Base-by-base conservation (phyloP, 2,797 vertebrate genomes). In the Microhierax caerulescens region DNA sequence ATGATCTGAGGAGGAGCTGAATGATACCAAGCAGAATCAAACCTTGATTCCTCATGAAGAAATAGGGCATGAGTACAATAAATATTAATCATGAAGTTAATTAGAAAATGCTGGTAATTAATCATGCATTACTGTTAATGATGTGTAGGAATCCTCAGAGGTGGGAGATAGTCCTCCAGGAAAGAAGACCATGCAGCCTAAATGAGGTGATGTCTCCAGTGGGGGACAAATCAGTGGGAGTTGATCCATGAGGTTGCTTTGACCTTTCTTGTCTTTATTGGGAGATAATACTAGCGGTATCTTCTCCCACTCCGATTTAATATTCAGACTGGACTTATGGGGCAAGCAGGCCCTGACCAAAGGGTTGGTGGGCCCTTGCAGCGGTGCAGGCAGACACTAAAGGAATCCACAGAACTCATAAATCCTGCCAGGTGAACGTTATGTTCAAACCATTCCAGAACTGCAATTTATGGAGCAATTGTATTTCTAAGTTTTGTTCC, bases 91-190 rank as follows among this genome's bases (percentile, higher is more conserved):
- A 60, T 70, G 3, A 89, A 85, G 30, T 72, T 89, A 96, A 93
- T 93, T 92, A 89, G 78, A 69, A 83, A 93, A 70, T 80, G 64
- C n/a, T 94, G 57, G 53, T 80, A 89, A 93, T 95, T 92, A 88
- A 89, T 88, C 72, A 77, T 75, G 18, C 50, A 80, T 85, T 89
- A 72, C 53, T 85, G 51, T 89, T 83, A 92, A 89, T 61, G 37
- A 93, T 59, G 45, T 54, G 45, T 65, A 74, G 64, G 73, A 87
- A 83, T 83, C 50, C 84, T 93, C 81, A 75, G 60, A 79, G 72
- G 37, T 85, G 48, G 63, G 57, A 91, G 45, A 83, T n/a, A 50
- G 65, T 75, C 51, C 45, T 82, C 64, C 64, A 90, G 68, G 53
- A 93, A 82, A 59, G 59, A 85, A 89, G 64, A 73, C 36, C 0